phyloP scores from a whole-genome alignment of 1,140 invertebrate genomes.

The Notospermus geniculatus region DNA sequence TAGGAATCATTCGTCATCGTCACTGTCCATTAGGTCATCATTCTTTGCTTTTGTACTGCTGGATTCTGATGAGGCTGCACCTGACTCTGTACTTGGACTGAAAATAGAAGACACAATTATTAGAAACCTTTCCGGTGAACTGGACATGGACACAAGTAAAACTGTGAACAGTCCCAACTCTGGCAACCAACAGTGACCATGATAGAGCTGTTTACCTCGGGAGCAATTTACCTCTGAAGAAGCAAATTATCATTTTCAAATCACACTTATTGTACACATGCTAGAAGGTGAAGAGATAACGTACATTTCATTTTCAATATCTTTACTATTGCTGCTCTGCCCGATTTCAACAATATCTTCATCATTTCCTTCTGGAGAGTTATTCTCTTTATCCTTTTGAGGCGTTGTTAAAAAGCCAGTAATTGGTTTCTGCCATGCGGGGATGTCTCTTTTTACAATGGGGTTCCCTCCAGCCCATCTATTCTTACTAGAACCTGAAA shows the following conservation, averaged over 20 bases:
- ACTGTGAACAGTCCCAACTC: no score
- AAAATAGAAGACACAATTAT: no score
- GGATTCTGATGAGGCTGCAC: not conserved
- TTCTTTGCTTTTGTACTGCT: not conserved
- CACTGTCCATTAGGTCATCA: slow-evolving; percentile 8
- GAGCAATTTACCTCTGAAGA: no score
- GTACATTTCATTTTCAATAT: not conserved
- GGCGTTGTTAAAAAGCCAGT: not conserved
- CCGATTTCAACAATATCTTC: not conserved
- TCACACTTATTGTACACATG: no score
- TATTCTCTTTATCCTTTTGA: slow-evolving; percentile 11
- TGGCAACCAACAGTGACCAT: no score
- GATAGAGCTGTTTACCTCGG: no score
- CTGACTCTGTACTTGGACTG: not conserved
- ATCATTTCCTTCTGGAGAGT: not conserved
- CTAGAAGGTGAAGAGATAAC: no score
- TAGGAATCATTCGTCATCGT: slow-evolving; percentile 5
- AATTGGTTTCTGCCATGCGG: slow-evolving; percentile 12
- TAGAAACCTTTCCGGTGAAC: no score
- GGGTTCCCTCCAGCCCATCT: slow-evolving; percentile 9
- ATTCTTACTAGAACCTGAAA: not conserved
- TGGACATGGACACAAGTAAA: no score
- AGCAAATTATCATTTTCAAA: no score
- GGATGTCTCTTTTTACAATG: not conserved
- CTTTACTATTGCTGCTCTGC: not conserved